Conservation (phyloP, 2,113 vertebrate species). For the Zosterops borbonicus region DNA sequence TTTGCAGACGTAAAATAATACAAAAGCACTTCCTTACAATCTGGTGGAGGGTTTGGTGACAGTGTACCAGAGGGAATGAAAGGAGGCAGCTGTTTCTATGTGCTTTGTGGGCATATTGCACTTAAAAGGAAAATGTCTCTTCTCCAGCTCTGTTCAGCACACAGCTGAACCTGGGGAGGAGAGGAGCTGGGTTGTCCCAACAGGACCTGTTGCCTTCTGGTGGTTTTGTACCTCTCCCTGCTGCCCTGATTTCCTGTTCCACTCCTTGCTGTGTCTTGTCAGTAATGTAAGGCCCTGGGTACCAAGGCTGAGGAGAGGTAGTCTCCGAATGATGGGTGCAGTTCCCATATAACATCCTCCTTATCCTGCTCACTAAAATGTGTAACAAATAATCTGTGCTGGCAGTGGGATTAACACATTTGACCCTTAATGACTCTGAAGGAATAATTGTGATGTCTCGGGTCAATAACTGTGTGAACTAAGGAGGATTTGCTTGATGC, state of each 20-base stretch:
- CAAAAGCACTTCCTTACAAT: not conserved
- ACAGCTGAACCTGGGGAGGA: not conserved
- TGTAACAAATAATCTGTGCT: conserved; percentile 54
- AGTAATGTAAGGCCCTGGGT: not conserved
- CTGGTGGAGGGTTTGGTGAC: not conserved
- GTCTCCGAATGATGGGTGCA: not conserved
- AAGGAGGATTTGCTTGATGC: conserved; percentile 54
- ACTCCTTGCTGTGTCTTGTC: not conserved
- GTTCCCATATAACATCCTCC: not conserved
- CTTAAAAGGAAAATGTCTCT: not conserved
- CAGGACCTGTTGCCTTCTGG: accelerated
- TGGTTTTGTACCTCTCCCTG: not conserved
- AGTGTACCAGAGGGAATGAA: not conserved
- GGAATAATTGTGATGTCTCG: conserved; percentile 47
- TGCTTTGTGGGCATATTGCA: not conserved
- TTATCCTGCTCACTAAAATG: conserved; percentile 44
- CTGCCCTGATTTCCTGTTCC: not conserved
- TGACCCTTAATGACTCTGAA: conserved; percentile 62
- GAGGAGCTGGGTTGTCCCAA: not conserved
- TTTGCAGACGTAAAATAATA: not conserved
- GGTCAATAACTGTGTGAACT: conserved; percentile 57
- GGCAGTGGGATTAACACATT: conserved; percentile 55
- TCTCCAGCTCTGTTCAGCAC: not conserved
- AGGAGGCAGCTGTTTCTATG: not conserved
- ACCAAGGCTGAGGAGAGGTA: not conserved